A percentile compares a stretch with the other conserved stretches of the same genome.
Conservation (phyloP, 2,113 vertebrate genomes). For the Euleptes europaea region DNA sequence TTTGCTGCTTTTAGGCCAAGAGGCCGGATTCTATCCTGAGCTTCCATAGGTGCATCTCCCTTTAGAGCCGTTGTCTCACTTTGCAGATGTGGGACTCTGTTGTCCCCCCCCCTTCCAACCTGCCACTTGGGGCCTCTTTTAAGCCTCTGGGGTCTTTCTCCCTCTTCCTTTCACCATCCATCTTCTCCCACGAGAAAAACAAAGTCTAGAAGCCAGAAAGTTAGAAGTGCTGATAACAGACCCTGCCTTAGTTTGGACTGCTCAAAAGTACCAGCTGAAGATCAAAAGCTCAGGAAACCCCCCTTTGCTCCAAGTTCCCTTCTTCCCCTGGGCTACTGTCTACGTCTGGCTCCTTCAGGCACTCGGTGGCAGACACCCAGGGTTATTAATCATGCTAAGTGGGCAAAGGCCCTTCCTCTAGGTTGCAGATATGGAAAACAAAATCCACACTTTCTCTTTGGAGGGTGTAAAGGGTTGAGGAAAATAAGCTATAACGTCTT, state of each 20-base stretch:
- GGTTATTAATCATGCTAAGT: too few relatives aligned
- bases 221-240: too few relatives aligned
- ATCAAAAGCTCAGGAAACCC: not conserved
- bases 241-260: not conserved
- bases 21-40: not conserved
- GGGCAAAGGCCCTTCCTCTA: not conserved
- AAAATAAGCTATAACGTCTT: constrained; percentile 78
- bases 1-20: not conserved
- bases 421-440: not conserved
- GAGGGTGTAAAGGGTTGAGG: constrained; percentile 16
- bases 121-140: not conserved
- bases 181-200: not conserved
- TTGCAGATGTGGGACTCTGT: too few relatives aligned
- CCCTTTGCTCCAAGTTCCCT: not conserved
- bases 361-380: too few relatives aligned
- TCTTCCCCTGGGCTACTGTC: not conserved
- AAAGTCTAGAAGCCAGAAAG: not conserved
- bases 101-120: too few relatives aligned
- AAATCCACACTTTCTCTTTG: not conserved
- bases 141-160: not conserved
- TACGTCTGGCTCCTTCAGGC: too few relatives aligned
- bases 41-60: too few relatives aligned
- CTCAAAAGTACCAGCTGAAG: not conserved
- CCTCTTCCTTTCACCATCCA: not conserved
- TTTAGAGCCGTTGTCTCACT: too few relatives aligned